A percentile compares a stretch with the other conserved stretches of the same genome.
phyloP scores from a whole-genome alignment of 2,113 vertebrate genomes.

The Rhipidura dahli region DNA sequence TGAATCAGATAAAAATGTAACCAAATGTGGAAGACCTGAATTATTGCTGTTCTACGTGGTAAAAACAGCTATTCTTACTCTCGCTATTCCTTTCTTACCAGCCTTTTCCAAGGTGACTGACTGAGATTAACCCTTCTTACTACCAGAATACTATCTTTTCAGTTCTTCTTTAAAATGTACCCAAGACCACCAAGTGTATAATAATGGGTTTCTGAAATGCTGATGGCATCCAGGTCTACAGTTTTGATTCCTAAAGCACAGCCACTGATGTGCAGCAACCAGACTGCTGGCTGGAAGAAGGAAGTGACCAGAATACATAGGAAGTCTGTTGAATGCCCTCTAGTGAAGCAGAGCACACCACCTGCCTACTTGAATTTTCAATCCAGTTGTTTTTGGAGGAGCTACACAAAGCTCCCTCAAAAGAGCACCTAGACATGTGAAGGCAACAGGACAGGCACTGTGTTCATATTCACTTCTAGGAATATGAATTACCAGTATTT shows the following conservation, averaged over 20 bases:
- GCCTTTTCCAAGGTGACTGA: background rate
- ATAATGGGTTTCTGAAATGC: background rate
- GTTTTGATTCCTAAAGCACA: background rate
- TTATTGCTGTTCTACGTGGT: background rate
- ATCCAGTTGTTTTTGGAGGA: background rate
- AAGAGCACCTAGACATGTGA: background rate
- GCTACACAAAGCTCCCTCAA: background rate
- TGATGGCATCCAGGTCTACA: background rate
- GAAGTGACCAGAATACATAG: background rate
- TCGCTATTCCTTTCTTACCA: background rate
- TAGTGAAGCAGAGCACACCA: background rate
- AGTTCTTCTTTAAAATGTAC: background rate
- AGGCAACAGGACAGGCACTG: background rate
- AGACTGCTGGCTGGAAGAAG: background rate
- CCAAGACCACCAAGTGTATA: background rate
- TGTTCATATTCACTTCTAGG: background rate
- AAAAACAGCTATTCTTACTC: background rate
- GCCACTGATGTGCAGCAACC: background rate
- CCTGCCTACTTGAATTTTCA: background rate
- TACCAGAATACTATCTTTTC: background rate
- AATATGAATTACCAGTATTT: background rate
- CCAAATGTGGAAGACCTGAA: background rate
- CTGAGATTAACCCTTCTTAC: background rate
- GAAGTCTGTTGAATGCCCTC: background rate
- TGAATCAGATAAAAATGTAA: background rate